These are phyloP conservation scores for Ennomos quercinarius DNA, from an alignment of 2,888 invertebrate genomes.

Conservation along the genomic window DNA sequence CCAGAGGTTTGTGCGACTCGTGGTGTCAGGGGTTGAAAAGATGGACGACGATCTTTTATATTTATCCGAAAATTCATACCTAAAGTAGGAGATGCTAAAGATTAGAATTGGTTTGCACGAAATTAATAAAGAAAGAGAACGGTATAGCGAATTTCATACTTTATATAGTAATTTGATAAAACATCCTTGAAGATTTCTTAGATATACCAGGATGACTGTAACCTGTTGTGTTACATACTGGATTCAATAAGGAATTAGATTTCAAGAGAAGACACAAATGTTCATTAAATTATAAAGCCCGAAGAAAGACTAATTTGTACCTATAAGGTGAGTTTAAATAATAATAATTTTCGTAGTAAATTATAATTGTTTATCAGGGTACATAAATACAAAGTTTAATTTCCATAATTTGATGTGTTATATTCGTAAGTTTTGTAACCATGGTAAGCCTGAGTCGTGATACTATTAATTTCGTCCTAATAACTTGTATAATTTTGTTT, in stretches of 20 bases:
- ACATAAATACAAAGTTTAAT: conserved; percentile 1
- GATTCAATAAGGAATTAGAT: conserved; percentile 43
- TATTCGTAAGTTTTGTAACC: conserved; percentile 43
- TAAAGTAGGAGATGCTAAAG: conserved; percentile 43
- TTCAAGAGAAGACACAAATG: conserved; percentile 39
- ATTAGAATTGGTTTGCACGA: conserved; percentile 43
- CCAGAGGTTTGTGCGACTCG: conserved; percentile 1
- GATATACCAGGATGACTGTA: conserved; percentile 41
- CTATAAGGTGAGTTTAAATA: too few species aligned
- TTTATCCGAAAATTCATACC: conserved; percentile 38
- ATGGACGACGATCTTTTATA: conserved; percentile 33
- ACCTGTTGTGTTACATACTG: conserved; percentile 40
- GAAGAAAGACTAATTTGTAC: conserved; percentile 39
- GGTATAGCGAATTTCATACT: conserved; percentile 42
- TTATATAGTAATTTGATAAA: conserved; percentile 42
- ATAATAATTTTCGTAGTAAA: too few species aligned
- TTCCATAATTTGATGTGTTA: conserved; percentile 24
- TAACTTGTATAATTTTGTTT: conserved; percentile 42
- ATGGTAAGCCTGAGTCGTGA: conserved; percentile 43
- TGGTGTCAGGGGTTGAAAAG: too few species aligned
- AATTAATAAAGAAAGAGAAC: conserved; percentile 41
- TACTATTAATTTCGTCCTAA: conserved; percentile 45
- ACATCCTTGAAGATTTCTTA: conserved; percentile 42
- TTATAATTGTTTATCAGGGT: too few species aligned
- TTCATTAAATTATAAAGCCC: conserved; percentile 38